Base-by-base conservation (phyloP, 2,888 invertebrate genomes). In the Xanthia togata region DNA sequence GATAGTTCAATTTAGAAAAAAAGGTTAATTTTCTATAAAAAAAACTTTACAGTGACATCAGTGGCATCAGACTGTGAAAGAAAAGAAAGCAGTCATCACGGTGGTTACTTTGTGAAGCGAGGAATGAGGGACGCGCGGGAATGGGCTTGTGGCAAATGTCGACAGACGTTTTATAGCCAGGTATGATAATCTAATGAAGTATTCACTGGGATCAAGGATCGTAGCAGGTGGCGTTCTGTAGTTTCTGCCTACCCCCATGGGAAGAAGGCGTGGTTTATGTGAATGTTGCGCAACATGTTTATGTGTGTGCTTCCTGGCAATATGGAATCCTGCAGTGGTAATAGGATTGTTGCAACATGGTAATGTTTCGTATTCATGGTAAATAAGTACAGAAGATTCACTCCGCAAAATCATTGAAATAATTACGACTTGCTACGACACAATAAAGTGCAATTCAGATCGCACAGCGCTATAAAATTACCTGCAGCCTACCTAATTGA, bases 71-170 rank as follows among this genome's bases (percentile, higher is more conserved):
- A 85, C 17, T n/a, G 44, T 69, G 87, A 87, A 12, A 41, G 14
- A n/a, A 77, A 74, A 26, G 62, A 62, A 2, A 68, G 35, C 35
- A 81, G 38, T n/a, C 77, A 74, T 44, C 86, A 87, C 20, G 87
- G 87, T 17, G 73, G 86, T 11, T 84, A 83, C 44, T 85, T 87
- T 20, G 63, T 77, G 14, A 86, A 88, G 0, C 68, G 77, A 26
- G 86, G 80, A 4, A 23, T 63, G 0, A 82, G 72, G 3, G 69
- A 91, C 0, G 62, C 74, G 0, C 81, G 90, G 3, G 87, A 91
- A 81, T 92, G 92, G 92, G 53, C 64, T 2, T 92, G 92, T 79
- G 77, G 85, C 1, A 91, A 91, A 74, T 92, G 92, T 70, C 79
- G 77, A n/a, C 72, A 78, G n/a, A 83, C 73, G 2, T 92, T 92